A percentile compares a stretch with the other conserved stretches of the same genome.
These are phyloP conservation scores for Helobdella robusta DNA, from an alignment of 2,888 invertebrate species.

Conservation along the genomic window DNA sequence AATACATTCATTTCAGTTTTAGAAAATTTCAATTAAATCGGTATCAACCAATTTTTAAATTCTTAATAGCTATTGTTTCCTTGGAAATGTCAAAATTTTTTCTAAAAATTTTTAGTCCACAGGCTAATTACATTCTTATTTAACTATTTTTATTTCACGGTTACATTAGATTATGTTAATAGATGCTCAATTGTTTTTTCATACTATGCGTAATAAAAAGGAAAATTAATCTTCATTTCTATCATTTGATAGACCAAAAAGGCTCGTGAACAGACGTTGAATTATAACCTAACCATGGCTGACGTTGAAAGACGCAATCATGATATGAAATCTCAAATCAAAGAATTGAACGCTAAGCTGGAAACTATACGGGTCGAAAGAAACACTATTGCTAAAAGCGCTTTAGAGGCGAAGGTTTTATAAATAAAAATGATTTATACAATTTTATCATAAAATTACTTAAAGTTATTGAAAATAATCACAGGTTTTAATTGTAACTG, in stretches of 20 bases:
- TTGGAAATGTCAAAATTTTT: no score
- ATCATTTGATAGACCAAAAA: constrained; percentile 7
- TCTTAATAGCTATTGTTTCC: no score
- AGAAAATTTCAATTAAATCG: no score
- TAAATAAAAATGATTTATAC: no score
- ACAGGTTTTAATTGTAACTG: no score
- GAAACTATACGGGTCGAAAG: constrained; percentile 68
- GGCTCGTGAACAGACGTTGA: constrained; percentile 9
- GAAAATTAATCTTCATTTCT: not conserved
- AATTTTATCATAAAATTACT: no score
- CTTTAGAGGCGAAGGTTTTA: constrained; percentile 58
- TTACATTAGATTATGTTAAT: not conserved
- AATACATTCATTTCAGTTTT: no score
- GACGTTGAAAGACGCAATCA: constrained; percentile 17
- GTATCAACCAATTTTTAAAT: no score
- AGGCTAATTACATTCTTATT: no score
- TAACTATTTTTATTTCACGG: no score
- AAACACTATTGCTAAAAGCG: constrained; percentile 65
- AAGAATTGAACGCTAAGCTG: constrained; percentile 61
- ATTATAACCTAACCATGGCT: constrained; percentile 8
- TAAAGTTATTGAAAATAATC: no score
- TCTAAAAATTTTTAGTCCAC: no score
- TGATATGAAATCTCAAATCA: constrained; percentile 51
- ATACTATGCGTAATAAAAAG: not conserved
- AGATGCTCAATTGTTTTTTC: not conserved